Evolutionary conservation across 2,888 invertebrate species (phyloP), one percentile per base, ranked within the genome.

Genomic region (Galerucella pusilla): DNA sequence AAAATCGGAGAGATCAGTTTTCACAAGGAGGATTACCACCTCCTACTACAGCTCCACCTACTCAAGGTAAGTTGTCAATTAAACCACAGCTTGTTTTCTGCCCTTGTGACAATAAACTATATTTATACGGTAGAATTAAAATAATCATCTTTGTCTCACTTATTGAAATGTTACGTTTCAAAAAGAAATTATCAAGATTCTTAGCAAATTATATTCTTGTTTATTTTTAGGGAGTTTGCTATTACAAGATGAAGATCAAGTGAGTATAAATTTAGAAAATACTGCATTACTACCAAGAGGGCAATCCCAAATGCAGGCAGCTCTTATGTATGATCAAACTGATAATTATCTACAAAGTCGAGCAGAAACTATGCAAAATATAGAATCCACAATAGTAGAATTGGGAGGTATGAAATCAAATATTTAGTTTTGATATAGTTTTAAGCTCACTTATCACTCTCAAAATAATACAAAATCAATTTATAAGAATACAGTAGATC

Each of bases 351-450:
- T 98, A 59, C 95, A 96, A 84, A 94, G 94, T 84, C 91, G 99
- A 83, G 97, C 97, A 57, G 97, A 98, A 87, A 97, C 99, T 0
- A 99, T 99, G 98, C 97, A 99, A 88, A 98, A 96, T 86, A 99
- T 99, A 85, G 99, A 99, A 88, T 96, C 97, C 68, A 99, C 99
- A 20, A 99, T 99, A 84, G 97, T 99, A 14, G 99, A 99, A 88
- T 89, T 99, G 65, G 99, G 99, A n/a, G 96, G 64, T 65, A 65
- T 10, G 60, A 52, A 4, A 52, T 42, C 49, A 49, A 49, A 49
- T 49, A 49, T 14, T 12, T 49, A 12, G 11, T 49, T 49, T 49
- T 49, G 0, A 49, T 12, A 49, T 12, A 49, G 35, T 42, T 42
- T 9, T 1, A 42, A 42, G 35, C 35, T 6, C 35, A 42, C 35